Base-by-base conservation (phyloP, 2,113 vertebrate genomes). In the Corythoichthys intestinalis region DNA sequence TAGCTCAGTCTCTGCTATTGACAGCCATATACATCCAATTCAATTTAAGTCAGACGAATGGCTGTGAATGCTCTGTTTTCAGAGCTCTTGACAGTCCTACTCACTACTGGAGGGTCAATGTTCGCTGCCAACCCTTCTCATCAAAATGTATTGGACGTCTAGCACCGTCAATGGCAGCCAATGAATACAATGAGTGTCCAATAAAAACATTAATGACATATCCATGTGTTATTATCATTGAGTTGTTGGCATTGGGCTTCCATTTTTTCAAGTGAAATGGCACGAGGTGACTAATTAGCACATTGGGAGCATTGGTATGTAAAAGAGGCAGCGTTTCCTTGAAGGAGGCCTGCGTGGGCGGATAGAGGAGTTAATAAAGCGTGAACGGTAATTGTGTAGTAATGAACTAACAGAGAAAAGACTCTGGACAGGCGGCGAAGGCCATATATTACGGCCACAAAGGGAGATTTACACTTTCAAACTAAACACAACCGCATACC, bases 381-480 rank as follows among this genome's bases (percentile, higher is more conserved):
- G 94, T 98, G 96, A 98, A 95, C 94, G 91, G 95, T 97, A 99
- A 98, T 96, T 98, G 97, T 98, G 95, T 95, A 96, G 95, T 98
- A 99, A 99, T 98, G 96, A 97, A 99, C 95, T 99, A 95, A 95
- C 94, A 92, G 92, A 96, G 95, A 98, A 91, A 96, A 95, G 96
- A 93, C 95, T 94, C 92, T 91, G 94, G 93, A 95, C 96, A 96
- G 94, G 94, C 94, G 93, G 94, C 93, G 94, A 96, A 95, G 93
- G 95, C 95, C 94, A 95, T 98, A 97, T 96, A 97, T 97, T 98
- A 96, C 88, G 81, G 86, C 91, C 85, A 98, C 95, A 96, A 97
- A 96, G 88, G 85, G 95, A 95, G 94, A 95, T 96, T 96, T 96
- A 97, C 95, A 96, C 94, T 96, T 95, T 97, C 93, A 95, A 96